These are phyloP conservation scores for Bombyx mandarina DNA, from an alignment of 1,140 invertebrate species.

Conservation along the genomic window DNA sequence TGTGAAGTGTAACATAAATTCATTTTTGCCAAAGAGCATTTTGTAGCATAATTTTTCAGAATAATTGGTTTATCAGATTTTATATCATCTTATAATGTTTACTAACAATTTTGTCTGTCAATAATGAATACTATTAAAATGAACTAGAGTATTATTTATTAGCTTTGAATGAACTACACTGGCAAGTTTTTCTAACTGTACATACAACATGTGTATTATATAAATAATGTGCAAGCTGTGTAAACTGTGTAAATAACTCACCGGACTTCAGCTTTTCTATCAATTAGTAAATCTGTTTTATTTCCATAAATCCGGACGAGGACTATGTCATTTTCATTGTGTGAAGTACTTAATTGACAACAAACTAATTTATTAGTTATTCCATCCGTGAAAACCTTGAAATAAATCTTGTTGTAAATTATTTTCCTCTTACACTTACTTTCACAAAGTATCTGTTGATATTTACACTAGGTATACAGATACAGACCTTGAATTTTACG, in stretches of 20 bases:
- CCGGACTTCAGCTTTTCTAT: slow-evolving; percentile 87
- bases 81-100: too few species aligned
- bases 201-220: too few species aligned
- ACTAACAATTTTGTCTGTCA: too few species aligned
- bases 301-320: slow-evolving; percentile 93
- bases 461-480: neutral
- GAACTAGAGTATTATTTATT: too few species aligned
- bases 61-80: too few species aligned
- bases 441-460: neutral
- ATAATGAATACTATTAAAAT: too few species aligned
- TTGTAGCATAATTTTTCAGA: too few species aligned
- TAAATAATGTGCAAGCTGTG: too few species aligned
- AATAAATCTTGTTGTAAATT: slow-evolving; percentile 12
- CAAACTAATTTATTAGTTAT: slow-evolving; percentile 95
- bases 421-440: neutral
- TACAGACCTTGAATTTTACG: slow-evolving; percentile 62
- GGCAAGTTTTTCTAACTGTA: too few species aligned
- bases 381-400: slow-evolving; percentile 93
- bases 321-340: slow-evolving; percentile 78
- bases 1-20: too few species aligned
- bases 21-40: too few species aligned
- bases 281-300: slow-evolving; percentile 94
- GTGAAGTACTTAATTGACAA: slow-evolving; percentile 64
- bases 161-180: too few species aligned
- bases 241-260: slow-evolving; percentile 45